Evolutionary conservation across 35 echinoderm and acorn worm genomes (phyloP).

Genomic region (Apostichopus parvimensis): DNA sequence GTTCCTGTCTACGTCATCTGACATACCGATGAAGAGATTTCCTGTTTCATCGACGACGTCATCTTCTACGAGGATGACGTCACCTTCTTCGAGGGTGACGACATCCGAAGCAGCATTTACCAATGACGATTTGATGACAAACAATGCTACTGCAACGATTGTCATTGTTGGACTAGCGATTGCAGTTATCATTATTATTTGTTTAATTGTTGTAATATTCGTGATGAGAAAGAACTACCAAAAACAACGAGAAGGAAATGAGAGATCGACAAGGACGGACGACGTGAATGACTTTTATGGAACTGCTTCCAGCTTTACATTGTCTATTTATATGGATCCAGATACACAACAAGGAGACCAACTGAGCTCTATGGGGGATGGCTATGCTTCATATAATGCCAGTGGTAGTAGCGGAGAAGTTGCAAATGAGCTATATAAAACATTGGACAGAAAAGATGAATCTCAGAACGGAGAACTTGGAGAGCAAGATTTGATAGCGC

Average conservation of each 20-base stretch:
- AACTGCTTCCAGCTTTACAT: not conserved
- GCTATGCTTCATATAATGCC: not conserved
- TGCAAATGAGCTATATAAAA: too few relatives aligned
- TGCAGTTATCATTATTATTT: not conserved
- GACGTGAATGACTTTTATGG: not conserved
- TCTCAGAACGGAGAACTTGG: too few relatives aligned
- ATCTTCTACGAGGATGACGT: too few relatives aligned
- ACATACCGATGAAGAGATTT: too few relatives aligned
- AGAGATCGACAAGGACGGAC: not conserved
- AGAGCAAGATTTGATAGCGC: not conserved
- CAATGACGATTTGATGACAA: not conserved
- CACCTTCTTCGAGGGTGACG: not conserved
- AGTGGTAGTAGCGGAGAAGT: not conserved
- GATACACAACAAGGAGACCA: not conserved
- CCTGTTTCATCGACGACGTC: too few relatives aligned
- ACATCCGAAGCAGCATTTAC: not conserved
- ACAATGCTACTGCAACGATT: not conserved
- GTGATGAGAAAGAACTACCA: not conserved
- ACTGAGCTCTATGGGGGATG: not conserved
- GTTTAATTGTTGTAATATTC: not conserved
- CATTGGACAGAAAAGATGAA: too few relatives aligned
- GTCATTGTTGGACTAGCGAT: not conserved
- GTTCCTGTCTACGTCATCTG: too few relatives aligned
- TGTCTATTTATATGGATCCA: not conserved
- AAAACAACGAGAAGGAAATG: not conserved